Evolutionary conservation across 1,140 invertebrate genomes (phyloP), one percentile per base, ranked within the genome.

Genomic region (Asobara japonica): DNA sequence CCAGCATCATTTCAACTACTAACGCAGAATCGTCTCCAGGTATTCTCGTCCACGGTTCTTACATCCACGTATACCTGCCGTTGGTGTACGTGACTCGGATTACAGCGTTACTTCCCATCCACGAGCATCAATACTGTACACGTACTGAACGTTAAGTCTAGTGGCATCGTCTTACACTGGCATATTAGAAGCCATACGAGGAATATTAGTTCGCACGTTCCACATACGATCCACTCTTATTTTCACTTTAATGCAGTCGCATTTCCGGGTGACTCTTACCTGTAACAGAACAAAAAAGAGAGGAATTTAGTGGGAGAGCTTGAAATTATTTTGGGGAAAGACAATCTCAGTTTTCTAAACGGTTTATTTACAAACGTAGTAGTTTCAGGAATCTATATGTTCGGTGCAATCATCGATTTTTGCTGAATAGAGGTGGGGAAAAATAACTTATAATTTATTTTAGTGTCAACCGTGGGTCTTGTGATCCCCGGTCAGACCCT

Each of bases 241-340:
- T 56, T 56, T 56, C 51, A 56, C 51, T 56, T 56, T 56, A 27
- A 56, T 10, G 22, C 8, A 6, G 2, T 36, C 30, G 11, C 13
- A 29, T 11, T 25, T 41, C 30, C 64, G 33, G 18, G 25, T 25
- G 22, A 29, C 13, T 45, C 25, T 67, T 67, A 67, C 65, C 65
- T 51, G 65, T 30, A 67, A 67, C 65, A 67, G 36, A 66, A 36
- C 30, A 38, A 66, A 16, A n/a, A 22, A 22, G 31, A 27, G 25
- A 41, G 20, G 51, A 67, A 56, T 25, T 25, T 11, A 48, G 8
- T 27, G n/a, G 25, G 36, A 41, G 20, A 41, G 20, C 13, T 22
- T 4, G 10, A 1, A 13, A 7, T 0, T 6, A 65, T 8, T 30
- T 10, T 8, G 3, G 8, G n/a, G 22, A 36, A 65, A 18, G 33